Percentiles rank a stretch among this genome's conserved stretches.
phyloP scores from a whole-genome alignment of 1,140 invertebrate genomes.

The Bursaphelenchus mucronatus region DNA sequence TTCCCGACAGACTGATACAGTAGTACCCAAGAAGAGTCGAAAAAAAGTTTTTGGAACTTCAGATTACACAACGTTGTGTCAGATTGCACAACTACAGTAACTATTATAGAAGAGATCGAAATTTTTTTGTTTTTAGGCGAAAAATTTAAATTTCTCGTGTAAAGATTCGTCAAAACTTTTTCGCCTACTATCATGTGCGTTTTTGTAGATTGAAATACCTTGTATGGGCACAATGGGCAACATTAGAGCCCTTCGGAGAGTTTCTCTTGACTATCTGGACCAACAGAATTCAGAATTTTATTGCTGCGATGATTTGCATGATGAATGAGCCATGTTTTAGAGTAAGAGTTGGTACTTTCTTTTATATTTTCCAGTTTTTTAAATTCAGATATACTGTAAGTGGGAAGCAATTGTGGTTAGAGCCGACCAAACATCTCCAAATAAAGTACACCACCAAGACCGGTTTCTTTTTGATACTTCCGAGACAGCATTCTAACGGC shows the following conservation, averaged over 20 bases:
- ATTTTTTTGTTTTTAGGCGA: too few relatives aligned
- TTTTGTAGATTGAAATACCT: slow-evolving; percentile 10
- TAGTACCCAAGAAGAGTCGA: too few relatives aligned
- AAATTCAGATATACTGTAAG: slow-evolving; percentile 23
- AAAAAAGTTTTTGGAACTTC: too few relatives aligned
- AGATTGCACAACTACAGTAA: too few relatives aligned
- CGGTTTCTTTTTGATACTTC: slow-evolving; percentile 32
- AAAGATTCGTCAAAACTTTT: too few relatives aligned
- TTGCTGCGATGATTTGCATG: slow-evolving; percentile 23
- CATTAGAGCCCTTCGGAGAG: not conserved
- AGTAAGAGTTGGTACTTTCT: slow-evolving; percentile 4
- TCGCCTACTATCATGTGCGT: too few relatives aligned
- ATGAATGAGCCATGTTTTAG: slow-evolving; percentile 8
- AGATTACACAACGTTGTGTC: too few relatives aligned
- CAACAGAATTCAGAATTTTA: slow-evolving; percentile 30
- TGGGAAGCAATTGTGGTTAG: slow-evolving; percentile 27
- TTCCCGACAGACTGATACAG: too few relatives aligned
- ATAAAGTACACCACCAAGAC: slow-evolving; percentile 28
- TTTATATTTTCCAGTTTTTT: slow-evolving; percentile 11
- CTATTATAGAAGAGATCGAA: too few relatives aligned
- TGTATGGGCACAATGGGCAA: slow-evolving; percentile 10
- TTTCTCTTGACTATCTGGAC: slow-evolving; percentile 27
- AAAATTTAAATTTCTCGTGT: too few relatives aligned
- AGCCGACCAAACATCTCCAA: slow-evolving; percentile 17
- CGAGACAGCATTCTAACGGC: slow-evolving; percentile 24